Conservation (phyloP, 1,140 invertebrate species). For the Gryon sp. region DNA sequence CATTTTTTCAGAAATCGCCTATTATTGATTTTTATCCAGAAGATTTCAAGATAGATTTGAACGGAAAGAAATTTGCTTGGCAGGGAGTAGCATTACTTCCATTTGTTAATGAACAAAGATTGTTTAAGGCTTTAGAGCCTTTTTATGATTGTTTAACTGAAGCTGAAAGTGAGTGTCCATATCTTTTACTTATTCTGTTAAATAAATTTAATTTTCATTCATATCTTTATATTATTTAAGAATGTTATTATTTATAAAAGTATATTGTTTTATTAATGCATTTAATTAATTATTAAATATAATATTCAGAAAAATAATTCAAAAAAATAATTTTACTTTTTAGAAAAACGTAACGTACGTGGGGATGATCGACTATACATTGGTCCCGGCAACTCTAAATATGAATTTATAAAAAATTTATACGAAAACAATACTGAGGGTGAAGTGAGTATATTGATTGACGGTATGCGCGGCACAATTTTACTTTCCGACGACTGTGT, state of each 20-base stretch:
- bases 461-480: slow-evolving; percentile 88
- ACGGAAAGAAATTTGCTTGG: slow-evolving; percentile 99
- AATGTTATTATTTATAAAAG: neutral
- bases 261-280: too few relatives aligned
- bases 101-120: slow-evolving; percentile 96
- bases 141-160: slow-evolving; percentile 89
- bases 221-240: slow-evolving; percentile 34
- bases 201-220: slow-evolving; percentile 37
- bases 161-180: slow-evolving; percentile 85
- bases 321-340: slow-evolving; percentile 42
- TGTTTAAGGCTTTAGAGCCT: slow-evolving; percentile 91
- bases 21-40: slow-evolving; percentile 99
- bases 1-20: slow-evolving; percentile 86
- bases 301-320: slow-evolving; percentile 17
- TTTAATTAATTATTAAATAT: too few relatives aligned
- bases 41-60: slow-evolving; percentile 99
- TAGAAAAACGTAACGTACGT: slow-evolving; percentile 83
- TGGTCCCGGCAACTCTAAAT: slow-evolving; percentile 83
- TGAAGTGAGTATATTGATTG: slow-evolving; percentile 78
- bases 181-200: too few relatives aligned
- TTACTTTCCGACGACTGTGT: slow-evolving; percentile 86
- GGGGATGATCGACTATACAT: slow-evolving; percentile 92
- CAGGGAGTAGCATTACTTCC: slow-evolving; percentile 98
- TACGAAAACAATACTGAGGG: slow-evolving; percentile 82
- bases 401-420: slow-evolving; percentile 85